These are phyloP conservation scores for Lates japonicus DNA, from an alignment of 2,797 vertebrate genomes.

Conservation along the genomic window DNA sequence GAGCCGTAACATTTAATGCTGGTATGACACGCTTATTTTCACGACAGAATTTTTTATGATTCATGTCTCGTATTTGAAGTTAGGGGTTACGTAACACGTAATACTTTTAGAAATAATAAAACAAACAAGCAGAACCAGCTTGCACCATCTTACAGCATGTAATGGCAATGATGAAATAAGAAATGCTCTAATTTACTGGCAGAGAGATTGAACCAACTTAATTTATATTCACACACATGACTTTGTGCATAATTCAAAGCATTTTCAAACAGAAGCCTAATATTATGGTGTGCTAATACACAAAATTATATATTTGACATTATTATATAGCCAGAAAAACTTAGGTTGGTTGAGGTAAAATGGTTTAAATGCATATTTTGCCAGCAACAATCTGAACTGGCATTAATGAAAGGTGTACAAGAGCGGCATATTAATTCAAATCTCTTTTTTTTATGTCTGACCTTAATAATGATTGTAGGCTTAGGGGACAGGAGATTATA, in stretches of 20 bases:
- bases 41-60: slow-evolving; percentile 70
- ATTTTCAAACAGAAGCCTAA: slow-evolving; percentile 31
- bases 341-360: slow-evolving; percentile 7
- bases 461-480: slow-evolving; percentile 57
- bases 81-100: slow-evolving; percentile 70
- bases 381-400: not conserved
- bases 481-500: slow-evolving; percentile 43
- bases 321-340: not conserved
- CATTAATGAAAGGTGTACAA: slow-evolving; percentile 24
- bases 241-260: slow-evolving; percentile 22
- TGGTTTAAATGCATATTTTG: slow-evolving; percentile 25
- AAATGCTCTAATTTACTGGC: slow-evolving; percentile 50
- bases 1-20: slow-evolving; percentile 86
- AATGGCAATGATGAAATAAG: slow-evolving; percentile 56
- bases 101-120: slow-evolving; percentile 69
- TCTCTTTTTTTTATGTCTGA: slow-evolving; percentile 32
- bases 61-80: slow-evolving; percentile 73
- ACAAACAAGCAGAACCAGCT: slow-evolving; percentile 56
- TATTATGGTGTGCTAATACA: slow-evolving; percentile 13
- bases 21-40: slow-evolving; percentile 83
- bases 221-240: slow-evolving; percentile 16
- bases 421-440: slow-evolving; percentile 40
- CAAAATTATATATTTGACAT: slow-evolving; percentile 25
- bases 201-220: slow-evolving; percentile 31
- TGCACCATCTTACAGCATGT: slow-evolving; percentile 55